Base-by-base conservation (phyloP, 2,797 vertebrate species). In the Borostomias antarcticus region DNA sequence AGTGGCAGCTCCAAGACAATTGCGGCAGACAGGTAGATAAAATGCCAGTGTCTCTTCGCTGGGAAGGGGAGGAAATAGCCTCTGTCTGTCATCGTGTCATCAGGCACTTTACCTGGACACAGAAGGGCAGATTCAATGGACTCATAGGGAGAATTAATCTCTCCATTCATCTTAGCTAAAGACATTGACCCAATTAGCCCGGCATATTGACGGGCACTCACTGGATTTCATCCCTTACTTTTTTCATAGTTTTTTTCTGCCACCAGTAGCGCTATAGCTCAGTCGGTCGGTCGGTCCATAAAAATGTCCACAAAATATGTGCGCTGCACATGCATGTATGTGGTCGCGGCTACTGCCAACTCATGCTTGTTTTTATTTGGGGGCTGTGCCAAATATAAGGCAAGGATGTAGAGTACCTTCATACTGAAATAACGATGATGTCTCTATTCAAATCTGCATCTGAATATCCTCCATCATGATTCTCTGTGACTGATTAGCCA, bases 181-280 rank as follows among this genome's bases (percentile, higher is more conserved):
- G 73, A 84, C 80, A 90, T 87, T 68, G 77, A 89, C 84, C 86
- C 84, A 87, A 88, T 91, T 85, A 89, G 84, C 80, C 84, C 68
- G 23, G 74, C 76, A 76, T 78, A 81, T 73, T 85, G 81, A 87
- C 83, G 85, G 86, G 76, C 84, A 81, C 73, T 59, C 56, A 77
- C 62, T 80, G 76, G 80, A 79, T 75, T 86, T 84, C 43, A 70
- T n/a, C n/a, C n/a, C n/a, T n/a, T n/a, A n/a, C n/a, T n/a, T n/a
- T n/a, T n/a, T n/a, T n/a, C n/a, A n/a, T n/a, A n/a, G n/a, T n/a
- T n/a, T n/a, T n/a, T n/a, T n/a, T n/a, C n/a, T n/a, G n/a, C n/a
- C n/a, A n/a, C n/a, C n/a, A n/a, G n/a, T n/a, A n/a, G n/a, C n/a
- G n/a, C n/a, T n/a, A n/a, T n/a, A n/a, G n/a, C n/a, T n/a, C n/a